A percentile compares a stretch with the other conserved stretches of the same genome.
Conservation (phyloP, 1,140 invertebrate genomes). For the Temnothorax longispinosus region DNA sequence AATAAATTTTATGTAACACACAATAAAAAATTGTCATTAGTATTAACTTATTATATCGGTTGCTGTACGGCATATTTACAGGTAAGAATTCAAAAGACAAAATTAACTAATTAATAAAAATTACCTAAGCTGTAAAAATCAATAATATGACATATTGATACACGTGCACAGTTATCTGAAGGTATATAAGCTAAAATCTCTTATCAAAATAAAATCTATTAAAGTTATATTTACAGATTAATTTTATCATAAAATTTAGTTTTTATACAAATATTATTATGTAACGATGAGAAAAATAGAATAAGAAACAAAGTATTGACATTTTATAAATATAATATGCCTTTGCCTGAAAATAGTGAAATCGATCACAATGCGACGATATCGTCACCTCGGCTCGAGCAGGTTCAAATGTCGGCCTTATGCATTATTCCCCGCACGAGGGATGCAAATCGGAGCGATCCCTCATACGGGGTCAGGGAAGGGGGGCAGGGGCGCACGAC, state of each 20-base stretch:
- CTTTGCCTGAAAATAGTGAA: neutral
- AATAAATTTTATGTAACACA: too few species aligned
- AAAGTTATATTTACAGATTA: neutral
- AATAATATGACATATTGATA: too few species aligned
- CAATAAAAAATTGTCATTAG: too few species aligned
- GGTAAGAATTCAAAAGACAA: too few species aligned
- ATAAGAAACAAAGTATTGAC: neutral
- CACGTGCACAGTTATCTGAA: too few species aligned
- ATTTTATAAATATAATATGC: neutral
- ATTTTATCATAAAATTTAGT: neutral
- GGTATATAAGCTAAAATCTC: too few species aligned
- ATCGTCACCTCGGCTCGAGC: slow-evolving; percentile 47
- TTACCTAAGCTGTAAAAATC: too few species aligned
- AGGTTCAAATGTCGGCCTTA: slow-evolving; percentile 50
- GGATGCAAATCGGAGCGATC: slow-evolving; percentile 78
- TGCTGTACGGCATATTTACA: too few species aligned
- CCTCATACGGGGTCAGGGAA: slow-evolving; percentile 54
- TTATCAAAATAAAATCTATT: neutral
- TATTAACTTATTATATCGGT: too few species aligned
- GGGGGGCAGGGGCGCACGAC: slow-evolving; percentile 38
- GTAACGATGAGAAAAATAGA: neutral
- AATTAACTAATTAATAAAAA: too few species aligned
- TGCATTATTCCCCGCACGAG: slow-evolving; percentile 77
- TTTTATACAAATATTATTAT: neutral
- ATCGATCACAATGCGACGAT: slow-evolving; percentile 37